Base-by-base conservation (phyloP, 2,113 vertebrate species). In the Alosa alosa region DNA sequence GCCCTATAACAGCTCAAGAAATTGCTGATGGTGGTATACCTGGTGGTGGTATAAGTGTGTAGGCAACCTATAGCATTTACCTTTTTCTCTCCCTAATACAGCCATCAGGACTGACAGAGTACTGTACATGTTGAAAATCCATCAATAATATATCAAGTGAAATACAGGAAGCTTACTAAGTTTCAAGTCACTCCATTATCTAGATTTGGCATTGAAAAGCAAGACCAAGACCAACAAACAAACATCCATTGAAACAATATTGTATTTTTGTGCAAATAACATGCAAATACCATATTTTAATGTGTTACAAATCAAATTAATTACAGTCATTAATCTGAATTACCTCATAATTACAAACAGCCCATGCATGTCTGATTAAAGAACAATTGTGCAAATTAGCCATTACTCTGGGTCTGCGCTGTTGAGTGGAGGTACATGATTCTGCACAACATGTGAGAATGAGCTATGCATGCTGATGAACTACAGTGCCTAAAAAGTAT, bases 281-380 rank as follows among this genome's bases (percentile, higher is more conserved):
- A 6, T 60, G 57, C 57, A n/a, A 60, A 60, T 4, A 60, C 3
- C 57, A 60, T 60, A 22, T n/a, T 60, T 22, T 6, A 1, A 60
- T 60, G 20, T 60, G 57, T 22, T n/a, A 60, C 22, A 60, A 20
- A 20, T 60, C n/a, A 68, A 9, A 68, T 9, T 49, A 86, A 72
- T 84, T 85, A 55, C 64, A 46, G 75, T 55, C 60, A 88, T 86
- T 85, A 86, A 82, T 86, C 78, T 57, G 15, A 64, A 87, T 85
- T 75, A 84, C 84, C 88, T 82, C 82, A 85, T 84, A 86, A 88
- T 84, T 85, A 85, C 72, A 87, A 84, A 86, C 83, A 90, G 81
- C 22, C 55, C 22, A 25, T 46, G 25, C 18, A 44, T 49, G 78
- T 47, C 83, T 86, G 83, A 88, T 41, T 87, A 31, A 68, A 68